Evolutionary conservation across 2,888 invertebrate genomes (phyloP), one percentile per base, ranked within the genome.

Genomic region (Pollenia angustigena): DNA sequence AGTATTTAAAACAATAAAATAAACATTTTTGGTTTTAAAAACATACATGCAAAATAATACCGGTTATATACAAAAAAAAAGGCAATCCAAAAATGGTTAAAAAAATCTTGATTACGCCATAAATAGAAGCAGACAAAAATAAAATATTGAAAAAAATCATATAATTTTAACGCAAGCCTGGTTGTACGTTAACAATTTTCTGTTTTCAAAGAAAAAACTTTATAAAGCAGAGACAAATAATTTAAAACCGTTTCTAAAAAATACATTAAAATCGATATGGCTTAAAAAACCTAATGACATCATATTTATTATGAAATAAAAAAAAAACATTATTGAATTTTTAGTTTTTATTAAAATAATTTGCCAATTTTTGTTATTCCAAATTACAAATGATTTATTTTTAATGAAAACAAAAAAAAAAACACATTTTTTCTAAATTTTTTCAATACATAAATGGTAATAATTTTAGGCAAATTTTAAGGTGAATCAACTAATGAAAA

Each of bases 31-130:
- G 46, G n/a, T 46, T 3, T 18, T 8, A 60, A 60, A 60, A n/a
- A 60, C 8, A 60, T 60, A 2, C 32, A 40, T n/a, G 6, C 32
- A 32, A 32, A 40, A 40, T 40, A 58, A 58, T 58, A 14, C 58
- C 32, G 32, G 58, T 58, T 58, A 32, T 58, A 32, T 6, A 12
- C 23, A 18, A 7, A 76, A 66, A 46, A 10, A 60, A 69, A 60
- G 23, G 23, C 23, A 23, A 23, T 8, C 76, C 66, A 78, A 72
- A 81, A 78, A 66, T 60, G 18, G 66, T 46, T 58, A 40, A 60
- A 7, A 7, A 78, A 85, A 81, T 85, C 81, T 78, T 78, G 66
- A 85, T 71, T 40, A 50, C 14, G 60, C 81, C 81, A 81, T 81
- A 78, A 78, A 81, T 60, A 81, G 72, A 62, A 58, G 48, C 11